Conservation (phyloP, 2,888 invertebrate genomes). For the Cerceris ruficornis region DNA sequence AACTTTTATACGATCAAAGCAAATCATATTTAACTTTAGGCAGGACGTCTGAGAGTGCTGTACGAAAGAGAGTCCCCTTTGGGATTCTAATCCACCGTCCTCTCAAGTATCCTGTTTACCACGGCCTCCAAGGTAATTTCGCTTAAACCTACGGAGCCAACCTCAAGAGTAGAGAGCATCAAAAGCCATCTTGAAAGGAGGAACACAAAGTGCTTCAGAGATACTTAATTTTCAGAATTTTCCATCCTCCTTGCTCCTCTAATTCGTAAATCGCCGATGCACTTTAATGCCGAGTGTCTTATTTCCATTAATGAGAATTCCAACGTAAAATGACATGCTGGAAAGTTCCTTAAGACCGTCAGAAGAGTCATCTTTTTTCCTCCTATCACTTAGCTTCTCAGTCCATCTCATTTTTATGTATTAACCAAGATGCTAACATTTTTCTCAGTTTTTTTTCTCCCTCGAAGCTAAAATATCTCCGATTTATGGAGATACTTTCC, state of each 20-base stretch:
- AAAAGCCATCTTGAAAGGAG: constrained; percentile 50
- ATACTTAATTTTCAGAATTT: constrained; percentile 49
- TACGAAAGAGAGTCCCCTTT: constrained; percentile 52
- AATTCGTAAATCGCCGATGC: constrained; percentile 26
- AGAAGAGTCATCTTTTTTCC: no score
- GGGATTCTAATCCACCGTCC: constrained; percentile 62
- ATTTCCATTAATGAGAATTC: neutral
- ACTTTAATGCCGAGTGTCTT: constrained; percentile 18
- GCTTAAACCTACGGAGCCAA: constrained; percentile 44
- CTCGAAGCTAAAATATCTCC: no score
- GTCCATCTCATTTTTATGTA: no score
- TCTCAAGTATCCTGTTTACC: constrained; percentile 54
- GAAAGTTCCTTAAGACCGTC: no score
- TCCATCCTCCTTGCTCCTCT: constrained; percentile 25
- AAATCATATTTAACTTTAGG: constrained; percentile 57
- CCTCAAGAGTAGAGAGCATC: constrained; percentile 42
- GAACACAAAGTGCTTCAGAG: constrained; percentile 28
- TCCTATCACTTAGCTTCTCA: no score
- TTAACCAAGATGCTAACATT: no score
- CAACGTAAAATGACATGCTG: neutral
- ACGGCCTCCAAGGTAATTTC: constrained; percentile 57
- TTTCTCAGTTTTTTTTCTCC: no score
- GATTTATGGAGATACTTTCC: no score
- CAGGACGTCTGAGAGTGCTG: constrained; percentile 37
- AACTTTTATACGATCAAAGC: constrained; percentile 38